phyloP scores from a whole-genome alignment of 1,140 invertebrate species.

The Sweltsa coloradensis region DNA sequence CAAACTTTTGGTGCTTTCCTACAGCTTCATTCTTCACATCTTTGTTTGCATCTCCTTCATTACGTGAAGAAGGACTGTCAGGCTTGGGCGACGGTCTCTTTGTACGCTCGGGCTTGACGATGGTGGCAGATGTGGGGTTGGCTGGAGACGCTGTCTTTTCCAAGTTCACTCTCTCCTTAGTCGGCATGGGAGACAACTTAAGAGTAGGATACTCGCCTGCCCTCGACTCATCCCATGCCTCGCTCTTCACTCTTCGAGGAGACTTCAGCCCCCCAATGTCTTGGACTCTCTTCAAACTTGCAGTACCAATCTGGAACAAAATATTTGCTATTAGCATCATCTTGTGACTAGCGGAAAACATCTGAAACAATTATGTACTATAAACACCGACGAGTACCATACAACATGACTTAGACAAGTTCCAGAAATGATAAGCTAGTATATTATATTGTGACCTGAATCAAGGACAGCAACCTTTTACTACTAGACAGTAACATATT shows the following conservation, averaged over 20 bases:
- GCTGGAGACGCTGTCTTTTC: conserved; percentile 2
- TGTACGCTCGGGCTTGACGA: conserved; percentile 6
- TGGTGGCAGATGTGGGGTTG: neutral
- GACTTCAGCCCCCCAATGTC: neutral
- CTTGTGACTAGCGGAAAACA: no score
- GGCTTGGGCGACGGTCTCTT: neutral
- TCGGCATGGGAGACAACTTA: conserved; percentile 5
- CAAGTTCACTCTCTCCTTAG: conserved; percentile 1
- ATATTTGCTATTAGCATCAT: no score
- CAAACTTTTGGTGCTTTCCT: conserved; percentile 9
- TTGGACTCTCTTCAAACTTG: conserved; percentile 7
- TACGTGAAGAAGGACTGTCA: neutral
- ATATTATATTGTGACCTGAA: no score
- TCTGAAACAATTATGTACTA: no score
- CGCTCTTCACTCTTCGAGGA: neutral
- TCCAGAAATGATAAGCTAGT: no score
- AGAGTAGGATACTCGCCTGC: conserved; percentile 5
- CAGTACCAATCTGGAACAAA: conserved; percentile 4
- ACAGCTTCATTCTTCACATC: no score
- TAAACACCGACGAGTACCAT: no score
- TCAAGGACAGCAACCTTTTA: no score
- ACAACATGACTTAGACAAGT: no score
- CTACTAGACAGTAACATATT: no score
- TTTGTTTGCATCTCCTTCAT: neutral
- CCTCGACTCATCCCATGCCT: conserved; percentile 2